Percentiles rank a stretch among this genome's conserved stretches.
Conservation (phyloP, 2,113 vertebrate species). For the Myiozetetes cayanensis region DNA sequence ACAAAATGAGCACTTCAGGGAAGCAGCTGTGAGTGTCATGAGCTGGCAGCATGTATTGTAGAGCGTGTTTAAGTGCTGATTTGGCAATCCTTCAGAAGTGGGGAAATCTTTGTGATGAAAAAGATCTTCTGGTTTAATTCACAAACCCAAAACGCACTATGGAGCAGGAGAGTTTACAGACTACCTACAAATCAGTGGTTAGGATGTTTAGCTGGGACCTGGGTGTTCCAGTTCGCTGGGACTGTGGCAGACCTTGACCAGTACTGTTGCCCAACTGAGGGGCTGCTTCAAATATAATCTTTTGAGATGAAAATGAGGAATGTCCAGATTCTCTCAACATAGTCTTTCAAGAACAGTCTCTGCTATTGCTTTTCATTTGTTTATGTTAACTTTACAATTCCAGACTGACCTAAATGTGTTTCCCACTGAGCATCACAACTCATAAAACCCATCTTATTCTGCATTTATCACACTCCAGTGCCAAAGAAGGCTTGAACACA, state of each 20-base stretch:
- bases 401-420: background rate
- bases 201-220: background rate
- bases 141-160: background rate
- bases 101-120: slow-evolving; percentile 15
- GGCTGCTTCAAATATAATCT: background rate
- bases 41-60: background rate
- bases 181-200: background rate
- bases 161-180: background rate
- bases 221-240: background rate
- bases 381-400: background rate
- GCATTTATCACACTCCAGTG: background rate
- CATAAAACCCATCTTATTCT: background rate
- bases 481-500: background rate
- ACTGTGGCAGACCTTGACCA: background rate
- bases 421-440: background rate
- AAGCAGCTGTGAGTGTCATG: slow-evolving; percentile 3
- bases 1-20: background rate
- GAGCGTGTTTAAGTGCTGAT: background rate
- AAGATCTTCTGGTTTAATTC: slow-evolving; percentile 2
- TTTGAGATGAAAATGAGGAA: background rate
- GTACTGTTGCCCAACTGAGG: background rate
- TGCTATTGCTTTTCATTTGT: background rate
- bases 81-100: slow-evolving; percentile 6
- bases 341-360: background rate
- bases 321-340: background rate